Conservation (phyloP, 2,797 vertebrate genomes). For the Coranthus polyacanthus region DNA sequence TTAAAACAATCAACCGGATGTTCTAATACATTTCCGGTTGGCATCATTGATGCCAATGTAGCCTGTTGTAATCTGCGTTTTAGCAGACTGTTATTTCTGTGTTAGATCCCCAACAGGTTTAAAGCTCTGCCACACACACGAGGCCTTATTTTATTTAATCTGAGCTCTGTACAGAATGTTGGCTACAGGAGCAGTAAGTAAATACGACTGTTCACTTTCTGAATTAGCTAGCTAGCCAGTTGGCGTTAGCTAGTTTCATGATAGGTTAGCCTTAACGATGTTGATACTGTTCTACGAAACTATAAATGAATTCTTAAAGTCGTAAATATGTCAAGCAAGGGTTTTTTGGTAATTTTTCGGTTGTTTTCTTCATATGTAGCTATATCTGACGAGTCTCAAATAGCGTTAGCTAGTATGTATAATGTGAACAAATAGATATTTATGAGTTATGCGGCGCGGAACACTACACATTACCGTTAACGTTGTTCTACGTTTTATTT, state of each 20-base stretch:
- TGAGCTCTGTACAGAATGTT: slow-evolving; percentile 67
- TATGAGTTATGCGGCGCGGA: too few species aligned
- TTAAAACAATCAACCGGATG: too few species aligned
- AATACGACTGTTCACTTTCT: not conserved
- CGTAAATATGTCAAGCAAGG: too few species aligned
- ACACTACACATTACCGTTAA: too few species aligned
- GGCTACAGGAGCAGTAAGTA: slow-evolving; percentile 81
- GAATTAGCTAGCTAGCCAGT: not conserved
- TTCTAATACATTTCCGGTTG: not conserved
- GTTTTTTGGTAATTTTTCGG: too few species aligned
- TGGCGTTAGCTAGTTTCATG: not conserved
- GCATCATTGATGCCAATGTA: not conserved
- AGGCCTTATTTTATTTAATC: slow-evolving; percentile 23
- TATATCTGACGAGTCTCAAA: too few species aligned
- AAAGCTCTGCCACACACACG: accelerated
- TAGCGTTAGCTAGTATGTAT: too few species aligned
- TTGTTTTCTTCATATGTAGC: too few species aligned
- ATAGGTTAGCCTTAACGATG: not conserved
- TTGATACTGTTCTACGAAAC: too few species aligned
- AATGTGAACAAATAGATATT: not conserved
- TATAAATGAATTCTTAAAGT: too few species aligned
- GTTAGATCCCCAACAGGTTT: accelerated
- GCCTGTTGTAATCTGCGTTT: not conserved
- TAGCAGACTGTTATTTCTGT: not conserved
- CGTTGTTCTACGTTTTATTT: too few species aligned